Conservation (phyloP, 1,140 invertebrate genomes). For the Cydia strobilella region DNA sequence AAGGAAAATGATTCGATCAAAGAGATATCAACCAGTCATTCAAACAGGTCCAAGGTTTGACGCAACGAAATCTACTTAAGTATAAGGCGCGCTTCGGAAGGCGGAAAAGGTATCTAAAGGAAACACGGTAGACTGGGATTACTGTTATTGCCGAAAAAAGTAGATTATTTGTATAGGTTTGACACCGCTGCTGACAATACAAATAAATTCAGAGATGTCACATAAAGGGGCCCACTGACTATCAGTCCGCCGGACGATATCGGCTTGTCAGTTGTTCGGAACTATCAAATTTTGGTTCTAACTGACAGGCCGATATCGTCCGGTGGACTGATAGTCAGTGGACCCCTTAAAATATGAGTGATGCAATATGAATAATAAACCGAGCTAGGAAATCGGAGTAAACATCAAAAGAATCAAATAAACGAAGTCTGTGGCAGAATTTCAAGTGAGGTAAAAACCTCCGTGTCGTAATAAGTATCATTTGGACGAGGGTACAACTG, state of each 20-base stretch:
- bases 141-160: no score
- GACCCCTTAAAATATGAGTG: no score
- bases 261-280: no score
- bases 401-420: background rate
- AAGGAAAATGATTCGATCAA: background rate
- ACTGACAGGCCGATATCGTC: no score
- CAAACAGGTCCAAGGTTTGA: background rate
- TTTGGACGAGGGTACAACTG: background rate
- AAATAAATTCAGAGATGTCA: background rate
- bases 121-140: background rate
- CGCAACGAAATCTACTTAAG: background rate
- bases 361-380: slow-evolving; percentile 4
- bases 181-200: no score
- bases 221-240: no score
- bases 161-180: no score
- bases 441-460: background rate
- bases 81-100: background rate
- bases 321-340: no score
- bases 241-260: no score
- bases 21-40: background rate
- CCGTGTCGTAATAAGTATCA: slow-evolving; percentile 13
- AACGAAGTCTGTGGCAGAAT: background rate
- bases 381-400: background rate
- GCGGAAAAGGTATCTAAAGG: background rate
- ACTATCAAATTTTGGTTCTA: no score